These are phyloP conservation scores for Cheilosia vulpina DNA, from an alignment of 2,888 invertebrate species.

Conservation along the genomic window DNA sequence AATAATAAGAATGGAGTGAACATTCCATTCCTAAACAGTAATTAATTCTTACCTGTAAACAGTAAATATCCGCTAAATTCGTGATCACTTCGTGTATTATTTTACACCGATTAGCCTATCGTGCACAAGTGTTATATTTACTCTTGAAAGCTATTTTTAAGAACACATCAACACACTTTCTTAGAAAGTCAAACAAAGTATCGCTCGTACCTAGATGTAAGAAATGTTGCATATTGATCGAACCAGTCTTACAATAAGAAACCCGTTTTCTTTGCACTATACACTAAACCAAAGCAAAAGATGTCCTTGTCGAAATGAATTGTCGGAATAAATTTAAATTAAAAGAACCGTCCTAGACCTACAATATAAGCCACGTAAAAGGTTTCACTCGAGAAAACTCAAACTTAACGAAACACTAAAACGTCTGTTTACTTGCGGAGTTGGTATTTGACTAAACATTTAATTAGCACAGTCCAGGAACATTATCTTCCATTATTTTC, in stretches of 20 bases:
- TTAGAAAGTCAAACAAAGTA: slow-evolving; percentile 12
- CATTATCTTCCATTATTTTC: slow-evolving; percentile 28
- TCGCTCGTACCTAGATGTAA: slow-evolving; percentile 7
- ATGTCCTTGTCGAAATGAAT: neutral
- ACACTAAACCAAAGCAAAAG: neutral
- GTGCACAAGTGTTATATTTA: slow-evolving; percentile 21
- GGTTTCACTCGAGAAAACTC: neutral
- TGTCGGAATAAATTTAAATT: neutral
- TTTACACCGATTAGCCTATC: neutral
- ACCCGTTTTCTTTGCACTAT: neutral
- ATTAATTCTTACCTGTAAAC: slow-evolving; percentile 7
- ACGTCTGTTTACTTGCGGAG: slow-evolving; percentile 56
- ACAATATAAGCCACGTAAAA: slow-evolving; percentile 33
- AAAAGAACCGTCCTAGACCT: neutral
- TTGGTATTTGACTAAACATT: slow-evolving; percentile 56
- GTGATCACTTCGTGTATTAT: neutral
- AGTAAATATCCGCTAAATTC: slow-evolving; percentile 11
- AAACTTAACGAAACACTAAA: slow-evolving; percentile 21
- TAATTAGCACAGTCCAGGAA: slow-evolving; percentile 25
- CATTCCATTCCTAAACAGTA: neutral
- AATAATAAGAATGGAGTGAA: too few relatives aligned
- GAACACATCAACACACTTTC: slow-evolving; percentile 16
- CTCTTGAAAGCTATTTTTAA: slow-evolving; percentile 28
- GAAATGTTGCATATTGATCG: slow-evolving; percentile 49
- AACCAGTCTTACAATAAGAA: slow-evolving; percentile 15